Base-by-base conservation (phyloP, 2,797 vertebrate genomes). In the Anguilla obscura region DNA sequence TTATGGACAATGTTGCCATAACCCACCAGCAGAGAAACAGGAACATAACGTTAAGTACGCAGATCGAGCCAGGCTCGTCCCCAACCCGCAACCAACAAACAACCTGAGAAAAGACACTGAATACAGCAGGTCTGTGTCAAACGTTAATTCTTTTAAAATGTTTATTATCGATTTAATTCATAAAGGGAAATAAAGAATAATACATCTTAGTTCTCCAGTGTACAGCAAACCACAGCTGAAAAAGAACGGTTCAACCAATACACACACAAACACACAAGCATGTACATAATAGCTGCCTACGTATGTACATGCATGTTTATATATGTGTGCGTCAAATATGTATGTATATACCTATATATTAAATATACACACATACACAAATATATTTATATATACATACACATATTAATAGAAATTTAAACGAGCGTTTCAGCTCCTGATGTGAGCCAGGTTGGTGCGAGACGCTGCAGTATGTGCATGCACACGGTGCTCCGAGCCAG, bases 151-250 rank as follows among this genome's bases (percentile, higher is more conserved):
- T 93, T 95, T 95, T 95, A 96, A 96, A 96, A 96, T 85, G 91
- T 96, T 96, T 96, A 96, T 96, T 95, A 95, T 93, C 85, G 94
- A 95, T 95, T 95, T 93, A 93, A 94, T 93, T 96, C 92, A 96
- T 94, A 93, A 90, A 93, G 83, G 92, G 95, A 92, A 91, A 94
- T 94, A 95, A 92, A 94, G 91, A 94, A 95, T 93, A 93, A 94
- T 94, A 96, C 94, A 95, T 94, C 89, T 94, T 90, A 94, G 93
- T 94, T 94, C 94, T 96, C 96, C 96, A 97, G 96, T 96, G 96
- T 96, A 96, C 94, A 95, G 94, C 94, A 94, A 95, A 95, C 94
- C 95, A 95, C 95, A 95, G 95, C 94, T 94, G 95, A 95, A 89
- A 91, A 91, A 92, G 92, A 87, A 80, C 91, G 92, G 93, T 94